These are phyloP conservation scores for Dascillus cervinus DNA, from an alignment of 2,888 invertebrate species.

Conservation along the genomic window DNA sequence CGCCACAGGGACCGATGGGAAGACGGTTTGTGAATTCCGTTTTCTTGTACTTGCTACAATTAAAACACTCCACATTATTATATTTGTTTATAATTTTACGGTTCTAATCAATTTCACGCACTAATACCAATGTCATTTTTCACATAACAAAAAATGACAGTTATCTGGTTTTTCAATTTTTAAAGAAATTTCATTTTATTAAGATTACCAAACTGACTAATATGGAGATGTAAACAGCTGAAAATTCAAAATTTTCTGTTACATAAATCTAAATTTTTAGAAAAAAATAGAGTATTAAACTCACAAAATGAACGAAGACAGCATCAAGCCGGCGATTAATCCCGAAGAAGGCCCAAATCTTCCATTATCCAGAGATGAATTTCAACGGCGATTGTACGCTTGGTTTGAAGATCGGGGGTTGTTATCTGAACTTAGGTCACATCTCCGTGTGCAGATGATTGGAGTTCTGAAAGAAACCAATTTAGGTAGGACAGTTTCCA, in stretches of 20 bases:
- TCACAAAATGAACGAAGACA: constrained; percentile 15
- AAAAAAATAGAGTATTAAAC: not conserved
- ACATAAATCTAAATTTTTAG: not conserved
- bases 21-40: no score
- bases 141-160: no score
- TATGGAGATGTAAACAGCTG: no score
- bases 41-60: no score
- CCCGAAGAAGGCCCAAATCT: constrained; percentile 12
- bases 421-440: constrained; percentile 50
- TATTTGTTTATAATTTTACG: no score
- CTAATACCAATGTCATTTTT: no score
- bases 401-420: constrained; percentile 57
- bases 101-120: no score
- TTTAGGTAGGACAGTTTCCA: constrained; percentile 35
- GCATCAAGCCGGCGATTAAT: constrained; percentile 23
- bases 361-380: constrained; percentile 43
- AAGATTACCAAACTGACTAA: no score
- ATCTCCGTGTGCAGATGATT: constrained; percentile 53
- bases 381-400: constrained; percentile 49
- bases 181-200: no score
- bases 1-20: constrained; percentile 84
- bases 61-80: no score
- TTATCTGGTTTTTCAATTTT: no score
- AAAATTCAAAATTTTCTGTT: constrained; percentile 10
- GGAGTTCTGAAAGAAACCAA: constrained; percentile 47